Conservation (phyloP, 2,888 invertebrate species). For the Cosmorhoe ocellata region DNA sequence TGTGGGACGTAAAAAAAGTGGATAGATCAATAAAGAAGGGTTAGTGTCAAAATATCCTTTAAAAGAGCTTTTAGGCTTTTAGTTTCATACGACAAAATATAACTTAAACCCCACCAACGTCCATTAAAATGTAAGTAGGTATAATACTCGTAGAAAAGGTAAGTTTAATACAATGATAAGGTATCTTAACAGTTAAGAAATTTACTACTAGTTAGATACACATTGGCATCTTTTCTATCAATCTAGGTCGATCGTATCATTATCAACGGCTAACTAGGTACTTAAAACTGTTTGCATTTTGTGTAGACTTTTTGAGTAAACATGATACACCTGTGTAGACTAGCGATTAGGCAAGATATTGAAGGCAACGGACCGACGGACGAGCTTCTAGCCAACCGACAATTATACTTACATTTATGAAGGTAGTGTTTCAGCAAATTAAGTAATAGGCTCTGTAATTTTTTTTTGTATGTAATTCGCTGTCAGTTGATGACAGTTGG, state of each 20-base stretch:
- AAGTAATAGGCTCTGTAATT: too few relatives aligned
- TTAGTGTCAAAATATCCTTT: too few relatives aligned
- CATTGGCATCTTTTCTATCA: conserved; percentile 58
- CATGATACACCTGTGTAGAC: conserved; percentile 35
- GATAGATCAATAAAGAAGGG: too few relatives aligned
- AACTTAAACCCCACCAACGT: too few relatives aligned
- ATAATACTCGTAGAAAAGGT: too few relatives aligned
- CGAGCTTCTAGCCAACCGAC: background rate
- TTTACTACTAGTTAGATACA: conserved; percentile 46
- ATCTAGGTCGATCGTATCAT: conserved; percentile 62
- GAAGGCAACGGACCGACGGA: conserved; percentile 5
- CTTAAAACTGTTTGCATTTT: conserved; percentile 40
- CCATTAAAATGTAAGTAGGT: conserved; percentile 30
- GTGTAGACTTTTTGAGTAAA: conserved; percentile 39
- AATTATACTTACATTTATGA: too few relatives aligned
- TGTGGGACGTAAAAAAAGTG: too few relatives aligned
- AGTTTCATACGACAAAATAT: too few relatives aligned
- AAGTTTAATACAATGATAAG: conserved; percentile 39
- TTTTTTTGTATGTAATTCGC: too few relatives aligned
- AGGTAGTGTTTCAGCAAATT: too few relatives aligned
- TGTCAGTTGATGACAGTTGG: too few relatives aligned
- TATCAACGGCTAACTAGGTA: conserved; percentile 50
- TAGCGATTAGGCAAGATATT: conserved; percentile 17
- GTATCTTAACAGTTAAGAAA: conserved; percentile 58
- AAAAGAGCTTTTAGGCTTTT: too few relatives aligned